Evolutionary conservation across 2,797 vertebrate genomes (phyloP).

Genomic region (Leucoraja ocellata): DNA sequence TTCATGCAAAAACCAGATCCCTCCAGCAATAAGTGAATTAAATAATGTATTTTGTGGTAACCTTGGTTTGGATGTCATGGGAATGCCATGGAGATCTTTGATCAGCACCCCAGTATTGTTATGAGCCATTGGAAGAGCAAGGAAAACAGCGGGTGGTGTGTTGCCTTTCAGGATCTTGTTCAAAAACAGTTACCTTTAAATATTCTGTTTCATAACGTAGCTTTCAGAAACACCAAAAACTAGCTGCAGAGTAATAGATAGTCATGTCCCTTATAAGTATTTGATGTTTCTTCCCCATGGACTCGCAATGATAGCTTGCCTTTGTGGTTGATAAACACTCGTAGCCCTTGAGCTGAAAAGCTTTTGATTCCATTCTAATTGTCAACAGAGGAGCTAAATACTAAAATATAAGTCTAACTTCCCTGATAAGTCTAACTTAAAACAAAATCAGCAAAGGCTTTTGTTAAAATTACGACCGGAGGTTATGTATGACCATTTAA

Average conservation of each 20-base stretch:
- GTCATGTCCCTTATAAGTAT: background rate
- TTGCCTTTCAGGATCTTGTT: background rate
- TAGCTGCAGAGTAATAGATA: background rate
- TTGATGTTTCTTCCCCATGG: background rate
- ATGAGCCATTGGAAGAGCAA: background rate
- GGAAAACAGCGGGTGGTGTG: background rate
- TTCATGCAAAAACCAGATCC: background rate
- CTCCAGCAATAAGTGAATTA: background rate
- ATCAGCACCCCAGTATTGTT: background rate
- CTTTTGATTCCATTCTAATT: conserved; percentile 11
- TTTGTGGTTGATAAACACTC: background rate
- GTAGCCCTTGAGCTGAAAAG: background rate
- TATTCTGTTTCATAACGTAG: background rate
- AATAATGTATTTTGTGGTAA: background rate
- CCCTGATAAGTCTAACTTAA: background rate
- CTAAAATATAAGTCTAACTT: background rate
- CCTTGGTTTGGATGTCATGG: background rate
- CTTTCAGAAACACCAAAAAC: background rate
- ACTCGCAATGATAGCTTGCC: background rate
- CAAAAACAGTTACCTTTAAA: background rate
- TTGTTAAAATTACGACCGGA: background rate
- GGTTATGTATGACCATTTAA: background rate
- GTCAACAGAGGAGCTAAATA: background rate
- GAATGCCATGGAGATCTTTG: background rate
- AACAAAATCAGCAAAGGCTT: background rate